Percentiles rank a stretch among this genome's conserved stretches.
phyloP scores from a whole-genome alignment of 2,113 vertebrate species.

The Oreotragus oreotragus region DNA sequence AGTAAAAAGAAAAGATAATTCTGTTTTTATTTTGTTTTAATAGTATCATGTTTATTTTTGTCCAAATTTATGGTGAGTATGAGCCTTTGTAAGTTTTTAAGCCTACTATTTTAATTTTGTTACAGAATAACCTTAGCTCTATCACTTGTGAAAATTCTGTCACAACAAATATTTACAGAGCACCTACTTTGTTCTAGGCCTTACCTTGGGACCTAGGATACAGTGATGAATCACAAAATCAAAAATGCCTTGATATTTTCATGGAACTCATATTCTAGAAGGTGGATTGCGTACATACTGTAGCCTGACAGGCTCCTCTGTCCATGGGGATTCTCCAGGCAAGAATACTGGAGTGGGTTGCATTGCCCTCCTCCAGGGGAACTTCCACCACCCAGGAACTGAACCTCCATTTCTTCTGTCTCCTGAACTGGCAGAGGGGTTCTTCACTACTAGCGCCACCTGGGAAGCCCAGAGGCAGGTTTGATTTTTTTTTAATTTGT shows the following conservation, averaged over 20 bases:
- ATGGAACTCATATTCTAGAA: not conserved
- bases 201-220: not conserved
- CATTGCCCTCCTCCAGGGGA: not conserved
- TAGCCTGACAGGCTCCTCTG: not conserved
- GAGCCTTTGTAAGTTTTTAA: not conserved
- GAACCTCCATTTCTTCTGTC: not conserved
- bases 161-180: not conserved
- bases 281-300: rapidly evolving
- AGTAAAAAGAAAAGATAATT: not conserved
- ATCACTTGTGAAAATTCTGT: not conserved
- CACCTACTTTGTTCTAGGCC: not conserved
- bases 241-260: not conserved
- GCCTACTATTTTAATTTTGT: not conserved
- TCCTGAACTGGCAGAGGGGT: not conserved
- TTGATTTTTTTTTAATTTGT: not conserved
- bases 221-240: not conserved
- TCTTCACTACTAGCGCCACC: not conserved
- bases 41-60: not conserved
- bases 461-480: not conserved
- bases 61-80: not conserved
- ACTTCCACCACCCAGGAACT: not conserved
- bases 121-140: not conserved
- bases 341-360: not conserved
- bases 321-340: not conserved
- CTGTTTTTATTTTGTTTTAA: not conserved